Evolutionary conservation across 2,888 invertebrate genomes (phyloP).

Genomic region (Heliconius ethilla): DNA sequence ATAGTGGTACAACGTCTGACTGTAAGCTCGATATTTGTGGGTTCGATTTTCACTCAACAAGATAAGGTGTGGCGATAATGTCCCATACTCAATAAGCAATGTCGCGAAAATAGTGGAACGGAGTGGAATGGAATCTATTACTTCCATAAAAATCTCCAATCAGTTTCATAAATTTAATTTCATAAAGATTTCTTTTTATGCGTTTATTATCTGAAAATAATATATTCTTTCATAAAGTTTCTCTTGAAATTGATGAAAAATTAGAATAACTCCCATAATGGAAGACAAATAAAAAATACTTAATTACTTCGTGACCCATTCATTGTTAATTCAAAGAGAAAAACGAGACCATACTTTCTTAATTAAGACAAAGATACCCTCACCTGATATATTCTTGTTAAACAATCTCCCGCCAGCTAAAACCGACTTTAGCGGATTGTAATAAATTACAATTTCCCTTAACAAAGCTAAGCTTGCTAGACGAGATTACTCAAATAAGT

Average conservation of each 20-base stretch:
- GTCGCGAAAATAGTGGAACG: too few species aligned
- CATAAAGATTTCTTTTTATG: background rate
- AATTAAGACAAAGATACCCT: slow-evolving; percentile 45
- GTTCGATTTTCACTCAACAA: too few species aligned
- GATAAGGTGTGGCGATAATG: too few species aligned
- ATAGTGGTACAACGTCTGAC: too few species aligned
- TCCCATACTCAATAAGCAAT: too few species aligned
- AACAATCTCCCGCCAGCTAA: slow-evolving; percentile 19
- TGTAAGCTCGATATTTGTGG: too few species aligned
- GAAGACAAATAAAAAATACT: slow-evolving; percentile 1
- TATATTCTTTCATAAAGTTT: background rate
- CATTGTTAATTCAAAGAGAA: slow-evolving; percentile 33
- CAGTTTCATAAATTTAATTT: too few species aligned
- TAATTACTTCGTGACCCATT: slow-evolving; percentile 34
- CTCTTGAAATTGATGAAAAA: slow-evolving; percentile 6
- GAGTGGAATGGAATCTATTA: background rate
- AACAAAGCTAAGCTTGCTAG: slow-evolving; percentile 21
- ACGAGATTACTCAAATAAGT: slow-evolving; percentile 50
- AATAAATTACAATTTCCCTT: slow-evolving; percentile 32
- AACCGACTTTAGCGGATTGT: slow-evolving; percentile 20
- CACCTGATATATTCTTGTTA: slow-evolving; percentile 44
- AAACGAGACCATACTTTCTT: slow-evolving; percentile 45
- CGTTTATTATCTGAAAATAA: background rate
- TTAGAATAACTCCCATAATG: slow-evolving; percentile 9
- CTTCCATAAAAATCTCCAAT: background rate